A percentile compares a stretch with the other conserved stretches of the same genome.
These are phyloP conservation scores for Drosophila nigrodunni DNA, from an alignment of 1,140 invertebrate species.

Conservation along the genomic window DNA sequence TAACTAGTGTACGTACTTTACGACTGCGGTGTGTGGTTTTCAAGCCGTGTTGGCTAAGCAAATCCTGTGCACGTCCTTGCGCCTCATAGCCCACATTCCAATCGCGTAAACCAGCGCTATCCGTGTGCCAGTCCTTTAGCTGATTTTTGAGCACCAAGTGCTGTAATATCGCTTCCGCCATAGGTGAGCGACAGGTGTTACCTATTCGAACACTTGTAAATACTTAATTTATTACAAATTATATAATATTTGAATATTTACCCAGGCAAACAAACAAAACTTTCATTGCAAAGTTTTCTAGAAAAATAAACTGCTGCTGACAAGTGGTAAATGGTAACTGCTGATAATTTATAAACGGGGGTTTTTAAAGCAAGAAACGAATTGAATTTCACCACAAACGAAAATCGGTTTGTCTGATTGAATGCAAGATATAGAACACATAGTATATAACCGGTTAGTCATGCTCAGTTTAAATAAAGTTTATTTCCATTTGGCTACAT, in stretches of 20 bases:
- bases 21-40: constrained; percentile 88
- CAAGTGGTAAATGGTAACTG: constrained; percentile 13
- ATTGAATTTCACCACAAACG: constrained; percentile 24
- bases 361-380: not conserved
- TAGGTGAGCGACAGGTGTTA: constrained; percentile 97
- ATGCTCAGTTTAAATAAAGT: constrained; percentile 2
- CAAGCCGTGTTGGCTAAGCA: constrained; percentile 88
- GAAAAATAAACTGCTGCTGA: not conserved
- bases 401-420: not conserved
- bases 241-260: constrained; percentile 45
- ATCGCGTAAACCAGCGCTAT: constrained; percentile 93
- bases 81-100: constrained; percentile 94
- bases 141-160: constrained; percentile 88
- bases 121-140: constrained; percentile 90
- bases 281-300: constrained; percentile 43
- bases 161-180: constrained; percentile 94
- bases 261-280: constrained; percentile 80
- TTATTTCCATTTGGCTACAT: constrained; percentile 14
- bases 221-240: not conserved
- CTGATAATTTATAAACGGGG: constrained; percentile 19
- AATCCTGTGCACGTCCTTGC: constrained; percentile 89
- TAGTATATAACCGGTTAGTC: constrained; percentile 13
- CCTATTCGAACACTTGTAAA: constrained; percentile 85
- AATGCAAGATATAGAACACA: not conserved
- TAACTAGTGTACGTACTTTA: constrained; percentile 85